These are phyloP conservation scores for Myiopsitta monachus DNA, from an alignment of 2,113 vertebrate species.

Conservation along the genomic window DNA sequence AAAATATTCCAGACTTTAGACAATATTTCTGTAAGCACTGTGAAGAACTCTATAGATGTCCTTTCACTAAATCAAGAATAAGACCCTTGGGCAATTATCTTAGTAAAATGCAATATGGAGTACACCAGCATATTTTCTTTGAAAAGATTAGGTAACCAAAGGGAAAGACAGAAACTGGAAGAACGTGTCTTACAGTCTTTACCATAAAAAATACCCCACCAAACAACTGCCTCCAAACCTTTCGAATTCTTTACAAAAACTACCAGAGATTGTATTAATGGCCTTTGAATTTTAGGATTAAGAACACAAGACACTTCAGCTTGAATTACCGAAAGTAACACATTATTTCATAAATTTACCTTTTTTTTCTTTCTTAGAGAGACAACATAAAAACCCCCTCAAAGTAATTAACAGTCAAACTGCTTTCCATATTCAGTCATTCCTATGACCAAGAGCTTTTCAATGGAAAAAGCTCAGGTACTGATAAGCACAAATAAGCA, in stretches of 20 bases:
- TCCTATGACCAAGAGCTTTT: background rate
- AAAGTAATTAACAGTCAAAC: background rate
- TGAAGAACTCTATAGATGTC: background rate
- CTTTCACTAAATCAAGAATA: background rate
- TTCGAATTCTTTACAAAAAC: background rate
- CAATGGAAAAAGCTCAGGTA: background rate
- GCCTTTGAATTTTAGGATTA: background rate
- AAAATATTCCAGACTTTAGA: background rate
- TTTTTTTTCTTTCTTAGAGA: background rate
- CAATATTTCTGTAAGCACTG: rapidly evolving
- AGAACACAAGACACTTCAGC: background rate
- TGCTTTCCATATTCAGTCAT: background rate
- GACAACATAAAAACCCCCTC: rapidly evolving
- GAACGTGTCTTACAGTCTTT: background rate
- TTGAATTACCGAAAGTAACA: background rate
- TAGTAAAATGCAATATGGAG: background rate
- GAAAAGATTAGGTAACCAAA: background rate
- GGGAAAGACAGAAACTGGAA: background rate
- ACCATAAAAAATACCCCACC: background rate
- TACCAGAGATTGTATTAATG: background rate
- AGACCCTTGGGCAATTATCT: background rate
- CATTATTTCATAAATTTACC: background rate
- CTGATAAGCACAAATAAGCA: background rate
- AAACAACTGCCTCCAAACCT: background rate
- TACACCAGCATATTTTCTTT: background rate